Evolutionary conservation across 1,140 invertebrate genomes (phyloP), one percentile per base, ranked within the genome.

Genomic region (Trichomalopsis sarcophagae): DNA sequence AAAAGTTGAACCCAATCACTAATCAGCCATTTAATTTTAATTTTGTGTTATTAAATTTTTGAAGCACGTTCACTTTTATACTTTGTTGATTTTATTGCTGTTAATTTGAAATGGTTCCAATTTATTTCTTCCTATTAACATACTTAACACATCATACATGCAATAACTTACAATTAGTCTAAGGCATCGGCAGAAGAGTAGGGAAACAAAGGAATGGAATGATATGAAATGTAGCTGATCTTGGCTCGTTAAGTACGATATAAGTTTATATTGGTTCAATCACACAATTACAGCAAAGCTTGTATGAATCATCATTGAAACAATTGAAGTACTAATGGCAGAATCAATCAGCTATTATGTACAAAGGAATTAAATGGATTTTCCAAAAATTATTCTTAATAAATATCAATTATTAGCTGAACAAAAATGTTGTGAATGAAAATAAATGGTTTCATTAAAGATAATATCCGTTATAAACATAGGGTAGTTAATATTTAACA

Each of bases 391-490:
- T 71, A 85, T 30, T 69, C 21, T 68, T 4, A 23, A 17, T 36
- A 44, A 44, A 44, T 1, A 44, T 44, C 40, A 44, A 7, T 10
- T 44, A 10, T 44, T 44, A 9, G 0, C 40, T 44, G 40, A 44
- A 44, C 9, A 44, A 44, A 5, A 7, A 44, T 44, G 40, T 44
- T 44, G 9, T 44, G 40, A 9, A 44, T 44, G 40, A 11, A 44
- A 7, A 44, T 44, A 9, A 44, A 84, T 77, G 74, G 68, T 77
- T 66, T 62, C 14, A 7, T 44, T 44, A 44, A 44, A 23, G 44
- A 33, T 55, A 17, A 76, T 76, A 84, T 84, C 33, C 55, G 47
- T 80, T 36, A 36, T 36, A 77, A 74, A 66, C 71, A 40, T 73
- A 36, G 71, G 36, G 17, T 13, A 10, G 66, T 36, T 62, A 74